Conservation (phyloP, 2,888 invertebrate genomes). For the Aphrophora alni region DNA sequence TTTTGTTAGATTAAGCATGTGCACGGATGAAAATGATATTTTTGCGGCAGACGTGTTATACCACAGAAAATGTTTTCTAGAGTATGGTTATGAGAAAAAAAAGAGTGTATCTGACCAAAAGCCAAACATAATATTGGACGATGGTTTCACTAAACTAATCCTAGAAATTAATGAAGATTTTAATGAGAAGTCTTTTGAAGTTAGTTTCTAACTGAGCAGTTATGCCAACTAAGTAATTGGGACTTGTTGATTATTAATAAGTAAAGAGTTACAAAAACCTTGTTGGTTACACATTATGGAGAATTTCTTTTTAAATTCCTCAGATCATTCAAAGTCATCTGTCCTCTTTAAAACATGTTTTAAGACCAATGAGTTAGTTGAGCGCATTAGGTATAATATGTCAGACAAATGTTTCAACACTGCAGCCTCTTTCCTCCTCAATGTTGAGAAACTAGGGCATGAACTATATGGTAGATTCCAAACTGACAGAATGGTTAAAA, state of each 20-base stretch:
- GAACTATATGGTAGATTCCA: no score
- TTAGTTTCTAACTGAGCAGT: neutral
- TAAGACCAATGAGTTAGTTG: neutral
- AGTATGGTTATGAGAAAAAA: slow-evolving; percentile 7
- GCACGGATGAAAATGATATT: neutral
- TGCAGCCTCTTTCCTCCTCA: neutral
- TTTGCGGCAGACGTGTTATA: slow-evolving; percentile 10
- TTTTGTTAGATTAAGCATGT: neutral
- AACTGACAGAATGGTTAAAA: no score
- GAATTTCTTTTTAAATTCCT: neutral
- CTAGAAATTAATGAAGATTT: neutral
- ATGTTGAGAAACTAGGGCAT: neutral
- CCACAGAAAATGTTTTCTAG: slow-evolving; percentile 4
- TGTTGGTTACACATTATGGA: slow-evolving; percentile 7
- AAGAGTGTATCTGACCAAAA: neutral
- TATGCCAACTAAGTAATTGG: neutral
- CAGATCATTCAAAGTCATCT: neutral
- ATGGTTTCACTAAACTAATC: no score
- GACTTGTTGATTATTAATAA: neutral
- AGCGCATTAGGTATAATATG: neutral
- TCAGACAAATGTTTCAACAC: slow-evolving; percentile 3
- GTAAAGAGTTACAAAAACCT: neutral
- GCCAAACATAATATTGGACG: no score
- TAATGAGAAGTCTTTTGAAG: neutral
- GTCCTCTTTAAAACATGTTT: neutral